Evolutionary conservation across 2,797 vertebrate genomes (phyloP).

Genomic region (Cynodonichthys magdalenae): DNA sequence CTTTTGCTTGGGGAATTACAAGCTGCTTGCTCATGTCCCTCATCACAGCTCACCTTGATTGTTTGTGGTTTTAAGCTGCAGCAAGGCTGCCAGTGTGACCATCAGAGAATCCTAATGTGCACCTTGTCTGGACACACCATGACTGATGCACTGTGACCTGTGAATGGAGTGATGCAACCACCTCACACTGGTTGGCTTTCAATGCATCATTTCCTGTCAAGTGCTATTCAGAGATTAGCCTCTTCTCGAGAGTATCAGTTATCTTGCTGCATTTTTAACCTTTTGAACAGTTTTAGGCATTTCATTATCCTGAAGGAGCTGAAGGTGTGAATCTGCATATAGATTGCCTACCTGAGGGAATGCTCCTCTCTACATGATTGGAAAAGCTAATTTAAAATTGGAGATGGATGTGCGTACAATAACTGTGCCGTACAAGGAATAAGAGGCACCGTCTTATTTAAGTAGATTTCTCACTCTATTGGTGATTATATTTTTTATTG

Average conservation of each 20-base stretch:
- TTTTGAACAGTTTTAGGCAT: conserved; percentile 66
- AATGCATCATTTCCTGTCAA: conserved; percentile 59
- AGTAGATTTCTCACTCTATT: conserved; percentile 22
- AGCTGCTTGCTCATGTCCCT: conserved; percentile 38
- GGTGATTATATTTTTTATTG: conserved; percentile 38
- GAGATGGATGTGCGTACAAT: conserved; percentile 48
- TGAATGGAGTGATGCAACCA: conserved; percentile 43
- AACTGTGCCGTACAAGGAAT: conserved; percentile 36
- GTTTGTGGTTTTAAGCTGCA: conserved; percentile 27
- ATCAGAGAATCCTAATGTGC: conserved; percentile 38
- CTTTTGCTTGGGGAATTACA: conserved; percentile 51
- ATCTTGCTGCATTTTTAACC: conserved; percentile 65
- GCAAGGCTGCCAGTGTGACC: conserved; percentile 41
- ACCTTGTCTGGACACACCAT: conserved; percentile 36
- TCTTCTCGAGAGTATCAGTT: conserved; percentile 63
- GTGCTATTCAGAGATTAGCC: conserved; percentile 75
- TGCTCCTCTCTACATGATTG: conserved; percentile 64
- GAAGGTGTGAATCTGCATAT: conserved; percentile 82
- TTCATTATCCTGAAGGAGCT: conserved; percentile 75
- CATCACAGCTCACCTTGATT: conserved; percentile 39
- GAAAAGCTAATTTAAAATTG: conserved; percentile 63
- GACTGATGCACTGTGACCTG: conserved; percentile 34
- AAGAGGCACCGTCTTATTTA: conserved; percentile 28
- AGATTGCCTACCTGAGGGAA: conserved; percentile 69
- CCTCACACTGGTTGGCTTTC: conserved; percentile 34